Evolutionary conservation across 92 coral and sea anemone species (phyloP).

Genomic region (Plumapathes pennacea): DNA sequence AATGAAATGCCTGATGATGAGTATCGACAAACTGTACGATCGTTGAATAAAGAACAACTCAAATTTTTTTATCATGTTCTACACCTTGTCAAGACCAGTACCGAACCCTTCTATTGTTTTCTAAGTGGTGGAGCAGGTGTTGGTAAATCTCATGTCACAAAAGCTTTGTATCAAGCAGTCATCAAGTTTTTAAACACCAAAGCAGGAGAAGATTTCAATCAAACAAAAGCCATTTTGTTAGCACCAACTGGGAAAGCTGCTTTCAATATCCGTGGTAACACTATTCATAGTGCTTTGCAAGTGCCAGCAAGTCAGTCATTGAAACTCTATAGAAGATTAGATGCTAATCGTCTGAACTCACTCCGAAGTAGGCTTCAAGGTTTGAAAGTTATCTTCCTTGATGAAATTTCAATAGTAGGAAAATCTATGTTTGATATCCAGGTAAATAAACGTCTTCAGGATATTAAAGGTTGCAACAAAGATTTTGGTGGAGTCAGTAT

Average conservation of each 20-base stretch:
- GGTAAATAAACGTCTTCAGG: slow-evolving; percentile 14
- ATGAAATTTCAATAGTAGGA: slow-evolving; percentile 22
- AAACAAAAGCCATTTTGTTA: slow-evolving; percentile 6
- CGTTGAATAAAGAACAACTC: slow-evolving; percentile 17
- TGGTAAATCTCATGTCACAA: slow-evolving; percentile 48
- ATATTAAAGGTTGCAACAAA: slow-evolving; percentile 1
- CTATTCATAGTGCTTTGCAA: slow-evolving; percentile 19
- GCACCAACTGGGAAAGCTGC: slow-evolving; percentile 59
- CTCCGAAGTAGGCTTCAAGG: slow-evolving; percentile 12
- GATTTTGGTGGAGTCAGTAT: slow-evolving; percentile 23
- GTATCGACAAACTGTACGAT: slow-evolving; percentile 32
- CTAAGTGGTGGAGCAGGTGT: slow-evolving; percentile 46
- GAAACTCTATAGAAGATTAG: not conserved
- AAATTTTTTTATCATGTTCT: slow-evolving; percentile 31
- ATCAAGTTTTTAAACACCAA: slow-evolving; percentile 8
- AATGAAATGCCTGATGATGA: slow-evolving; percentile 43
- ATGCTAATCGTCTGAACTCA: slow-evolving; percentile 15
- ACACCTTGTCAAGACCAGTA: slow-evolving; percentile 22
- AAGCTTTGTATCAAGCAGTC: slow-evolving; percentile 42
- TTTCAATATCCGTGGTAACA: slow-evolving; percentile 20
- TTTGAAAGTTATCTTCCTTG: slow-evolving; percentile 16
- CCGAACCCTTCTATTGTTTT: slow-evolving; percentile 29
- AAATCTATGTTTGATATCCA: slow-evolving; percentile 15
- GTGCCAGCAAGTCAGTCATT: slow-evolving; percentile 25
- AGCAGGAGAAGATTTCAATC: slow-evolving; percentile 25